A percentile compares a stretch with the other conserved stretches of the same genome.
Evolutionary conservation across 37 sponge, comb jelly and placozoan species (phyloP).

Genomic region (Halisarca cf. caerulea): DNA sequence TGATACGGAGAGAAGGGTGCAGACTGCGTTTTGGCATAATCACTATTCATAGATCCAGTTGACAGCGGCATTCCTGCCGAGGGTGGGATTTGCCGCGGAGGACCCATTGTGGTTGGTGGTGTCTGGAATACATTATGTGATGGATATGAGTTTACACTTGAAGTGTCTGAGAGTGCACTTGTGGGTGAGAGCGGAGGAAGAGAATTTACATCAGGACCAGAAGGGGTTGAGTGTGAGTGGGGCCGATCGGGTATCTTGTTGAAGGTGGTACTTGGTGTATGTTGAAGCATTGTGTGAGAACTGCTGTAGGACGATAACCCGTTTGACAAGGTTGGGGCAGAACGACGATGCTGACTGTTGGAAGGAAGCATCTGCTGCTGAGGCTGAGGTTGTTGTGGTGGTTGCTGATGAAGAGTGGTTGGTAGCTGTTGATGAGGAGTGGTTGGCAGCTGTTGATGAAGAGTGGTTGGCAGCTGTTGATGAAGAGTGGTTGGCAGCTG

Average conservation of each 20-base stretch:
- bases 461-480: too few species aligned
- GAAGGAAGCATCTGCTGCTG: too few species aligned
- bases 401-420: neutral
- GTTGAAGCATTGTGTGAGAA: neutral
- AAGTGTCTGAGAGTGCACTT: neutral
- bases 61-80: neutral
- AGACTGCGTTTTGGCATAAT: neutral
- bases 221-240: neutral
- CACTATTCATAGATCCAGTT: neutral
- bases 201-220: neutral
- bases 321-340: too few species aligned
- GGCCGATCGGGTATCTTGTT: too few species aligned
- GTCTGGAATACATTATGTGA: too few species aligned
- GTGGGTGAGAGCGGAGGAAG: neutral
- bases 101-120: neutral
- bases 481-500: too few species aligned
- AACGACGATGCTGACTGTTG: neutral
- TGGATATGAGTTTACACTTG: neutral
- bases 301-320: neutral
- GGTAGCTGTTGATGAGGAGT: neutral
- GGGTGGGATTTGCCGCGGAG: conserved; percentile 4
- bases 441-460: neutral
- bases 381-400: neutral
- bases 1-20: neutral
- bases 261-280: neutral